phyloP scores from a whole-genome alignment of 1,140 invertebrate genomes.

The Hycleus phaleratus region DNA sequence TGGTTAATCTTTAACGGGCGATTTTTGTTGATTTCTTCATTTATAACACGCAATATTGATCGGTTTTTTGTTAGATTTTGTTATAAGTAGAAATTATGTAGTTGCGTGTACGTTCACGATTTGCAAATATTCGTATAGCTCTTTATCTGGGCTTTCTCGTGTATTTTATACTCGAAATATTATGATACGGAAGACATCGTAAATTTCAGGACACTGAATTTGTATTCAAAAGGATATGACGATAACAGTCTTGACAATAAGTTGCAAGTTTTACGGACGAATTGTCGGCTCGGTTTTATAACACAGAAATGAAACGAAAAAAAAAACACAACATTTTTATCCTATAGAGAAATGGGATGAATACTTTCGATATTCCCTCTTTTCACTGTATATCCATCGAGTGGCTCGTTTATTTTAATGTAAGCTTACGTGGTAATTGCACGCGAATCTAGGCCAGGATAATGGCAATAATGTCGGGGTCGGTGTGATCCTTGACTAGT shows the following conservation, averaged over 20 bases:
- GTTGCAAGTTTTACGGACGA: conserved; percentile 11
- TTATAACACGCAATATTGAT: no score
- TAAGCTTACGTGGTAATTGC: conserved; percentile 6
- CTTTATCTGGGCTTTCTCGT: conserved; percentile 10
- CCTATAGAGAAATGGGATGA: not conserved
- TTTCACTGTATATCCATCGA: no score
- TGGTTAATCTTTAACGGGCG: no score
- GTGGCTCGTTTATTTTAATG: not conserved
- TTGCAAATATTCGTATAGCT: no score
- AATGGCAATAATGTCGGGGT: conserved; percentile 8
- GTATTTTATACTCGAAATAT: conserved; percentile 15
- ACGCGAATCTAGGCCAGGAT: conserved; percentile 16
- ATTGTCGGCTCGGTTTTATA: conserved; percentile 7
- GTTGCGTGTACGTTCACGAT: no score
- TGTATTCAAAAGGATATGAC: conserved; percentile 12
- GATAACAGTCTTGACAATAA: conserved; percentile 4
- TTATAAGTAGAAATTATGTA: no score
- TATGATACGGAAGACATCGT: conserved; percentile 12
- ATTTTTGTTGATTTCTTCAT: no score
- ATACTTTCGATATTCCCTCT: no score
- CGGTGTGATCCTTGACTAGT: conserved; percentile 3
- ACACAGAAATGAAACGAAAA: not conserved
- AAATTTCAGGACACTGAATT: conserved; percentile 13
- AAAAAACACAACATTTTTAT: conserved; percentile 1
- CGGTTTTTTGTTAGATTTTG: no score